Percentiles rank a stretch among this genome's conserved stretches.
Evolutionary conservation across 2,113 vertebrate genomes (phyloP).

Genomic region (Phyllostomus discolor): DNA sequence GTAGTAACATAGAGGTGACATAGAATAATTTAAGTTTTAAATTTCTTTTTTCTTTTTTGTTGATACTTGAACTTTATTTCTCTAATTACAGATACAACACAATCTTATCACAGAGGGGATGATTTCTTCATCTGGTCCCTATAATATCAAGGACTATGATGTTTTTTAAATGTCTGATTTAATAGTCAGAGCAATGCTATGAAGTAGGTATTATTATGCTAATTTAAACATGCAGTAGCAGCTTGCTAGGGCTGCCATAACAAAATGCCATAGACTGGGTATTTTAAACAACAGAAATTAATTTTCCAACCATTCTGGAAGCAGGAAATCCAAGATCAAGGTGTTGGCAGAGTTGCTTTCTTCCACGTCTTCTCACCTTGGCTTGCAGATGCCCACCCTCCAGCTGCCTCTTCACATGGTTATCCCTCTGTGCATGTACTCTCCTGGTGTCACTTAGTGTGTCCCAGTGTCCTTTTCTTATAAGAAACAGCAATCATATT

Average conservation of each 20-base stretch:
- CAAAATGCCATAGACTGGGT: not conserved
- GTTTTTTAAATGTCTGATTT: not conserved
- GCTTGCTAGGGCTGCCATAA: not conserved
- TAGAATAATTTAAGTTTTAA: not conserved
- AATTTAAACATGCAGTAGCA: not conserved
- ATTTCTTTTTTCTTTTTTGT: not conserved
- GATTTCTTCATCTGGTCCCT: not conserved
- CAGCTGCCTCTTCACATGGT: not conserved
- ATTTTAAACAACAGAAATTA: not conserved
- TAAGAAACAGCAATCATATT: not conserved
- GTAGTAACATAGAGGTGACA: not conserved
- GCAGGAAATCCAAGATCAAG: not conserved
- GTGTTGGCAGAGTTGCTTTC: not conserved
- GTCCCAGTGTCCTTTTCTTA: not conserved
- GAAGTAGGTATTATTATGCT: not conserved
- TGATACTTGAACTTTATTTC: not conserved
- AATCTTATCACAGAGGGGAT: not conserved
- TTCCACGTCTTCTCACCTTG: not conserved
- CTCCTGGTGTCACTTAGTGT: not conserved
- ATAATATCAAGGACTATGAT: not conserved
- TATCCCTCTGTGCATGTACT: not conserved
- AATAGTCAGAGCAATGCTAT: not conserved
- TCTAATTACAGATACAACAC: not conserved
- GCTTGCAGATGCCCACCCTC: not conserved
- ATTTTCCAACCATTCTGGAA: not conserved